Conservation (phyloP, 2,888 invertebrate genomes). For the Ommatoiulus sabulosus region DNA sequence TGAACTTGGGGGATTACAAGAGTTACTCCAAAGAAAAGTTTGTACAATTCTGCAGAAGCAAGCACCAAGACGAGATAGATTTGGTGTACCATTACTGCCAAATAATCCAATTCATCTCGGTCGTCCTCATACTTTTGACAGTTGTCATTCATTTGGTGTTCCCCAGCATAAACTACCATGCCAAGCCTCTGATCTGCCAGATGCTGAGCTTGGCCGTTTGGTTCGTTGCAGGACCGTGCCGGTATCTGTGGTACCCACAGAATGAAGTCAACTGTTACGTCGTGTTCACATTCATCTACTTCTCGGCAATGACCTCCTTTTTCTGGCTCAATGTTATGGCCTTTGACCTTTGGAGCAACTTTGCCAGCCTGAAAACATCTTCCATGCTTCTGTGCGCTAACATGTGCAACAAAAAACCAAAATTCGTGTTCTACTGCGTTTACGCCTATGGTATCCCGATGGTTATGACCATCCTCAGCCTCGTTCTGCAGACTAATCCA, state of each 20-base stretch:
- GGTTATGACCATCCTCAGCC: neutral
- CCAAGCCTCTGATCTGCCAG: conserved; percentile 56
- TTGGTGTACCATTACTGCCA: neutral
- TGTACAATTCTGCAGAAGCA: neutral
- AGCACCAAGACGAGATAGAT: too few species aligned
- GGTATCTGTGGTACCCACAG: neutral
- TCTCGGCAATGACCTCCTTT: neutral
- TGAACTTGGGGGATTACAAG: neutral
- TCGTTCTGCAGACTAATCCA: neutral
- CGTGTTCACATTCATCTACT: neutral
- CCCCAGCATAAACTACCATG: conserved; percentile 56
- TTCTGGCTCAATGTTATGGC: conserved; percentile 47
- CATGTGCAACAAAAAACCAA: too few species aligned
- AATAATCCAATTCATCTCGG: neutral
- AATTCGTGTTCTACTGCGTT: neutral
- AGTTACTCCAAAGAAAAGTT: neutral
- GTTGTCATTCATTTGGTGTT: conserved; percentile 52
- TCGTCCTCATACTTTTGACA: conserved; percentile 36
- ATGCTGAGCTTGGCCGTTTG: conserved; percentile 52
- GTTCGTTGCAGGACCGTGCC: neutral
- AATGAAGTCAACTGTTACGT: neutral
- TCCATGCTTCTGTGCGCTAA: neutral
- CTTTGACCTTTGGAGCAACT: conserved; percentile 24
- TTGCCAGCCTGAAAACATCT: neutral
- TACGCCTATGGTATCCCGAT: conserved; percentile 25